Percentiles rank a stretch among this genome's conserved stretches.
These are phyloP conservation scores for Arenaria interpres DNA, from an alignment of 2,113 vertebrate genomes.

Conservation along the genomic window DNA sequence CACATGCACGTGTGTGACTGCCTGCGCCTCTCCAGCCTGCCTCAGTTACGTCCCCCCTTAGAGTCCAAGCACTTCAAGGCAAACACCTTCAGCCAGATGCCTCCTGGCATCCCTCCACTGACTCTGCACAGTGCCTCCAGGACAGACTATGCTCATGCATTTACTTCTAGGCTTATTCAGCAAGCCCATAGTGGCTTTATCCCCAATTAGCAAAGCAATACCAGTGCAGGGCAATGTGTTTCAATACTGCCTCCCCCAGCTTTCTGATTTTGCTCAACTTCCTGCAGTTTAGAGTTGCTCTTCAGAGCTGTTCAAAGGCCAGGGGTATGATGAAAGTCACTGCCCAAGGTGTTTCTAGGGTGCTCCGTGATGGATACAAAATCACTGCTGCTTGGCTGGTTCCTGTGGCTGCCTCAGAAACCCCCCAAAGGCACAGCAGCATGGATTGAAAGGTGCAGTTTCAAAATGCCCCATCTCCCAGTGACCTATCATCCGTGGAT, in stretches of 20 bases:
- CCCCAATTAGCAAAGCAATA: background rate
- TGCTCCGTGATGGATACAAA: background rate
- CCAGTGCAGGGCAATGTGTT: background rate
- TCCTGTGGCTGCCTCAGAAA: background rate
- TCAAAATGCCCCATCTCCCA: background rate
- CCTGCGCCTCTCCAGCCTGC: fast-evolving
- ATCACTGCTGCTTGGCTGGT: background rate
- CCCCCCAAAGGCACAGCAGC: background rate
- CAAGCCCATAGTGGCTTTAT: background rate
- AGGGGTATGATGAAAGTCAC: background rate
- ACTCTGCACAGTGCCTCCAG: background rate
- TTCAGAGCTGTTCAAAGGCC: background rate
- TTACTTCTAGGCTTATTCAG: background rate
- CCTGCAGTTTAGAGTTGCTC: background rate
- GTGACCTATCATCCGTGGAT: background rate
- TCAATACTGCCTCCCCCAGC: background rate
- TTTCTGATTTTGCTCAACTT: background rate
- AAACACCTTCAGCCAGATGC: background rate
- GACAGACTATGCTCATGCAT: background rate
- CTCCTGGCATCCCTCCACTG: background rate
- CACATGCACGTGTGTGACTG: background rate
- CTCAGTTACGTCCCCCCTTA: background rate
- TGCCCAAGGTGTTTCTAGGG: background rate
- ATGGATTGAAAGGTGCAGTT: background rate
- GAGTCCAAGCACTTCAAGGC: background rate